These are phyloP conservation scores for Pseudonaja textilis DNA, from an alignment of 2,113 vertebrate genomes.

Conservation along the genomic window DNA sequence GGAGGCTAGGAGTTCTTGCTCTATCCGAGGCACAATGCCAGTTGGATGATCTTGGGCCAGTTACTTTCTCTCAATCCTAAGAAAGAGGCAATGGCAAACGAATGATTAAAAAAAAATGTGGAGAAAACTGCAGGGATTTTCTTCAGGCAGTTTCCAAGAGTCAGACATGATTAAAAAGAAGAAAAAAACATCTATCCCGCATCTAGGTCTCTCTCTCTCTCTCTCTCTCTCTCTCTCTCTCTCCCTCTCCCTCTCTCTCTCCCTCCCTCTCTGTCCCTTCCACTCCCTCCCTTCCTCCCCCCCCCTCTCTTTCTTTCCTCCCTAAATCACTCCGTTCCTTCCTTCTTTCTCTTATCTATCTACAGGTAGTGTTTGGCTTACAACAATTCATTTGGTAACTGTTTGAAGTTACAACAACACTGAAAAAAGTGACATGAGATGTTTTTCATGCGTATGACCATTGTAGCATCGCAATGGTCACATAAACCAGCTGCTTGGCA, in stretches of 20 bases:
- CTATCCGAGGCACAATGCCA: background rate
- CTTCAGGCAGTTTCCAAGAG: background rate
- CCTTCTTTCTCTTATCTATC: background rate
- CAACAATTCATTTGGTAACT: background rate
- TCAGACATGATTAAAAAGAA: background rate
- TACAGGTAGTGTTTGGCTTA: background rate
- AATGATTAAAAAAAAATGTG: background rate
- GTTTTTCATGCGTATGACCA: background rate
- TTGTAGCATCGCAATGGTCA: background rate
- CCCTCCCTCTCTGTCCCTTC: too few species aligned
- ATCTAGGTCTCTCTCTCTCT: background rate
- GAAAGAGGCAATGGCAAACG: background rate
- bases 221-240: too few species aligned
- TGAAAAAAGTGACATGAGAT: background rate
- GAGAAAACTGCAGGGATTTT: background rate
- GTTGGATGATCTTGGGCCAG: background rate
- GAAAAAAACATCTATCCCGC: background rate
- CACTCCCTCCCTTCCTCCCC: too few species aligned
- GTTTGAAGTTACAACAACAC: background rate
- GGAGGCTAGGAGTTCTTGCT: background rate
- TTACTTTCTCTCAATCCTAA: background rate
- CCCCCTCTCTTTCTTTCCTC: too few species aligned
- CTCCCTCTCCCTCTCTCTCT: too few species aligned
- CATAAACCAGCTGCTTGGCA: background rate
- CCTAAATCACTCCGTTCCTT: background rate